Conservation (phyloP, 2,888 invertebrate genomes). For the Campoletis raptor region DNA sequence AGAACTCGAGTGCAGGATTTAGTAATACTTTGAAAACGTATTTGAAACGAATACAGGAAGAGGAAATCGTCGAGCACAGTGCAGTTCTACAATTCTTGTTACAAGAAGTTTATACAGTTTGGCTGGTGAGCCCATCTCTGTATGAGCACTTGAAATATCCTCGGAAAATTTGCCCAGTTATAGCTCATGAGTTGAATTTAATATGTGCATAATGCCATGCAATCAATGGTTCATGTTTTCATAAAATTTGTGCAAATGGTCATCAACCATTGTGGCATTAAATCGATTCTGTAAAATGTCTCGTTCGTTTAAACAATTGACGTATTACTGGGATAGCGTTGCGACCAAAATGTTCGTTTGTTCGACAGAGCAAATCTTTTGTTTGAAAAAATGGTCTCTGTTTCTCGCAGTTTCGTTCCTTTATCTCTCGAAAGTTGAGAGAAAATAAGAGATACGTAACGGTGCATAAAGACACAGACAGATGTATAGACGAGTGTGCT, state of each 20-base stretch:
- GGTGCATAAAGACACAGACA: constrained; percentile 23
- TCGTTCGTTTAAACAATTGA: not conserved
- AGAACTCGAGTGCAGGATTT: constrained; percentile 35
- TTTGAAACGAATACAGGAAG: not conserved
- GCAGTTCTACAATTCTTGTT: not conserved
- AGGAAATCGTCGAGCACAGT: not conserved
- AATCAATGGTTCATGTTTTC: not conserved
- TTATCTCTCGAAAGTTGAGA: constrained; percentile 10
- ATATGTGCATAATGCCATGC: not conserved
- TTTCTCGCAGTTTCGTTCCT: not conserved
- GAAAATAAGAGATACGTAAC: constrained; percentile 12
- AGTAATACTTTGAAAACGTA: constrained; percentile 5
- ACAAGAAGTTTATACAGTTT: constrained; percentile 15
- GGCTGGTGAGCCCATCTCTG: not conserved
- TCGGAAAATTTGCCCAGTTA: not conserved
- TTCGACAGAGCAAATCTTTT: constrained; percentile 16
- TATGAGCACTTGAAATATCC: constrained; percentile 3
- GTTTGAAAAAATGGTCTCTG: not conserved
- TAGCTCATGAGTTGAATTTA: not conserved
- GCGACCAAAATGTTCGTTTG: constrained; percentile 2
- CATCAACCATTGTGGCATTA: not conserved
- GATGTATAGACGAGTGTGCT: constrained; percentile 20
- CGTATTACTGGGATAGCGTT: not conserved
- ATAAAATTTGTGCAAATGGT: not conserved
- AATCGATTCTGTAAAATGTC: not conserved